Evolutionary conservation across 35 echinoderm and acorn worm species (phyloP), one percentile per base, ranked within the genome.

Genomic region (Ophiothrix spiculata): DNA sequence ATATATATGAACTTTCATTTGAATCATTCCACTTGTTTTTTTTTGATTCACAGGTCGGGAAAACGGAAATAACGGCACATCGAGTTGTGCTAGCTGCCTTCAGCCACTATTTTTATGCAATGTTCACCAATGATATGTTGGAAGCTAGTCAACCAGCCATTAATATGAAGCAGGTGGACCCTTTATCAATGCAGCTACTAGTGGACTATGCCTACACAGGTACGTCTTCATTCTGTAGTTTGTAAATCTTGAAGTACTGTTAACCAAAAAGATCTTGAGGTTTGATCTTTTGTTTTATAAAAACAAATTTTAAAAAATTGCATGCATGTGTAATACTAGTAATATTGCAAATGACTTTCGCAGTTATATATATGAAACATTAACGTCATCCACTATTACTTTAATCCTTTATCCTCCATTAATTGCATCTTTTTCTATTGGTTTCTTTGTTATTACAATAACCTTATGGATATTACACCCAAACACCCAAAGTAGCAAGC

Each of bases 181-280:
- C 92, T 6, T 41, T 32, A 35, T 76, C 92, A 0, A 74, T 93
- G 83, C 87, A 93, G 40, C 56, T 90, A 45, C 76, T 93, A 16
- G 81, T 93, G 38, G 87, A 93, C 4, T 93, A 93, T 77, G 92
- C 92, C 38, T 93, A 93, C 79, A 88, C 92, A 89, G 92, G 92
- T 93, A 92, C 35, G 79, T 75, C 6, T 69, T 69, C 1, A 0
- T 69, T 25, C 15, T n/a, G 0, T 15, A 63, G 15, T 17, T 63
- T 63, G 16, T 63, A 63, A 63, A 17, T 0, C 16, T n/a, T 17
- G 28, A n/a, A 15, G 0, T 63, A 63, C 16, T 17, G 56, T 17
- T n/a, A 63, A 13, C 56, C 13, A 14, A 14, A 14, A 60, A 60
- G 56, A 60, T 14, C 56, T 60, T n/a, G 56, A 14, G 13, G 56